Percentiles rank a stretch among this genome's conserved stretches.
Conservation (phyloP, 2,888 invertebrate genomes). For the Deroplatys truncata region DNA sequence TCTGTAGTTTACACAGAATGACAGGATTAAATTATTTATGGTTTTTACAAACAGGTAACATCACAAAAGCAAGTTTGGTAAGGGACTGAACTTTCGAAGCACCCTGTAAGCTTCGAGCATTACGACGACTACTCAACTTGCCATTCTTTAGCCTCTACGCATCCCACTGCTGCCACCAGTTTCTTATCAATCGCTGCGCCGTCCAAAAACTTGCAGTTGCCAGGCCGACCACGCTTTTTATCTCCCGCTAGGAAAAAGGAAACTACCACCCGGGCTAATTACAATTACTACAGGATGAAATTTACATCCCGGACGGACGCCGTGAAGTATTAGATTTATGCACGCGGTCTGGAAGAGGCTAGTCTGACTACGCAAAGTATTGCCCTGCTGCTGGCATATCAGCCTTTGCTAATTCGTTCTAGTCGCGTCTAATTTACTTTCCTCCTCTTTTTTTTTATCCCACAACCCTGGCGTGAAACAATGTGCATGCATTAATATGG, state of each 20-base stretch:
- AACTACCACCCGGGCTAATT: constrained; percentile 12
- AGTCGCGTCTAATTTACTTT: constrained; percentile 32
- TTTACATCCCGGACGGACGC: constrained; percentile 17
- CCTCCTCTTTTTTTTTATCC: constrained; percentile 25
- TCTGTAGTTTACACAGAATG: too few relatives aligned
- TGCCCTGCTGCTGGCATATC: constrained; percentile 19
- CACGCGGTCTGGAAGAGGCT: constrained; percentile 2
- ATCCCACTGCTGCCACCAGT: not conserved
- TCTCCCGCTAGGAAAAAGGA: not conserved
- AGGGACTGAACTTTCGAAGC: not conserved
- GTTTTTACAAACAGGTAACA: too few relatives aligned
- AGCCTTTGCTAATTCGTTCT: constrained; percentile 33
- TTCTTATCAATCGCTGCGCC: constrained; percentile 3
- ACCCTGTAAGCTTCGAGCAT: not conserved
- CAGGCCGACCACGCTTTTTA: not conserved
- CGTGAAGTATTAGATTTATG: constrained; percentile 24
- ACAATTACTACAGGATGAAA: constrained; percentile 23
- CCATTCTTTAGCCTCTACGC: not conserved
- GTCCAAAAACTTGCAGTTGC: not conserved
- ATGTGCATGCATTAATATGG: not conserved
- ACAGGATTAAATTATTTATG: too few relatives aligned
- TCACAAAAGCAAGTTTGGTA: too few relatives aligned
- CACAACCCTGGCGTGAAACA: not conserved
- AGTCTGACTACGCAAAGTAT: not conserved
- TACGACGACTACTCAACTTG: not conserved